Conservation (phyloP, 1,140 invertebrate species). For the Caenorhabditis tropicalis region DNA sequence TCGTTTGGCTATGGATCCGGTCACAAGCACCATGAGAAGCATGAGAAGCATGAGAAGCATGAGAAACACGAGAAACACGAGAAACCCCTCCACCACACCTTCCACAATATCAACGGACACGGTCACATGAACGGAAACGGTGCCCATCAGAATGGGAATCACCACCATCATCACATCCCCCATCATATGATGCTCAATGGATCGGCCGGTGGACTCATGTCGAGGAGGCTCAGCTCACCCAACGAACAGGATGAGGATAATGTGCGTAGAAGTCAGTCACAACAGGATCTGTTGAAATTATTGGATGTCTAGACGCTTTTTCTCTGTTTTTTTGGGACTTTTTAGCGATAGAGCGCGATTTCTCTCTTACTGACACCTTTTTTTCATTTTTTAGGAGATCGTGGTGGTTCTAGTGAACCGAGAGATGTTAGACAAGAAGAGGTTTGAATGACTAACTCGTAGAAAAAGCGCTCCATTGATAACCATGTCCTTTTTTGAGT, state of each 20-base stretch:
- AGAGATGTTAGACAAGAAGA: not conserved
- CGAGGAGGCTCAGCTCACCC: conserved; percentile 6
- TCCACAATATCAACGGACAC: not conserved
- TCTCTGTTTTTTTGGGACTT: not conserved
- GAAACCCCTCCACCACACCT: not conserved
- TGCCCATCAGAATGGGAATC: not conserved
- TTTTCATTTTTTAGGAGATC: not conserved
- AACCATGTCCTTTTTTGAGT: not conserved
- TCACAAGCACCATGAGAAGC: not conserved
- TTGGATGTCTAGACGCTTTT: not conserved
- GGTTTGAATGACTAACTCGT: not conserved
- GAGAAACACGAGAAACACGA: not conserved
- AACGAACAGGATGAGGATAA: conserved; percentile 31
- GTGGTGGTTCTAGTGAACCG: conserved; percentile 9
- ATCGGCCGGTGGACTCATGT: not conserved
- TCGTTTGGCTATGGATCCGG: not conserved
- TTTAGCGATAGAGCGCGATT: not conserved
- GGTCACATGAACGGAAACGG: conserved; percentile 4
- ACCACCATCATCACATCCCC: not conserved
- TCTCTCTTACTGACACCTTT: not conserved
- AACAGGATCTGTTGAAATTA: not conserved
- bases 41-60: not conserved
- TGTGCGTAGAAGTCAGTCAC: not conserved
- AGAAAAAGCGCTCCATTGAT: not conserved
- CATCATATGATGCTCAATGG: not conserved